Base-by-base conservation (phyloP, 2,888 invertebrate genomes). In the Caenorhabditis panamensis region DNA sequence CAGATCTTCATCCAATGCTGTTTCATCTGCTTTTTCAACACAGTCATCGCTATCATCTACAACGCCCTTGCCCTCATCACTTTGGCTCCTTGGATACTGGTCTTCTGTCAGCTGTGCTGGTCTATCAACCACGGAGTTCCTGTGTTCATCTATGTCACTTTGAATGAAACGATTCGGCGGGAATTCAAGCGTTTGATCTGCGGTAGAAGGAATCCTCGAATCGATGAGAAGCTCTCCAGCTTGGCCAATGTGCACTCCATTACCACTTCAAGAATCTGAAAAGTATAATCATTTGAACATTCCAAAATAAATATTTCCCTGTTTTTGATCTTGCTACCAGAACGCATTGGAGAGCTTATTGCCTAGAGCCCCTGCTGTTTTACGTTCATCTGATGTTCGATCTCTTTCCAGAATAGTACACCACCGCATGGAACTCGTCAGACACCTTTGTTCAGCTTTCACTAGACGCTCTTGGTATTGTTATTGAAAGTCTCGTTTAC, bases 1-100 rank as follows among this genome's bases (percentile, higher is more conserved):
- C 64, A 73, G 73, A 73, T 75, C 24, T 66, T 75, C 44, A 64
- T 75, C 11, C 73, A 75, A 66, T 75, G 73, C 61, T 59, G 51
- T 22, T 66, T 66, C 11, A 75, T 75, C 18, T 75, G 73, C 31
- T 66, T 75, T 61, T 75, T 75, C 61, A 75, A 75, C 44, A 59
- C 73, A 9, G 22, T 49, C 51, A 41, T 44, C 22, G 73, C 73
- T 6, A 22, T 75, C n/a, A 11, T 75, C 59, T 75, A 75, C 73
- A 75, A 75, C 24, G 36, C 64, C 16, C 37, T 75, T 2, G 22
- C 66, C 2, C 37, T 75, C 28, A 66, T 75, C 28, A 75, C 66
- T 8, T 59, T 66, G 1, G 58, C 59, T 1, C 59, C 66, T 1
- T 51, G 53, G 44, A 59, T 75, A 11, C 22, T 66, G 1, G 26